Percentiles rank a stretch among this genome's conserved stretches.
These are phyloP conservation scores for Calliscelio sp. DNA, from an alignment of 2,888 invertebrate species.

Conservation along the genomic window DNA sequence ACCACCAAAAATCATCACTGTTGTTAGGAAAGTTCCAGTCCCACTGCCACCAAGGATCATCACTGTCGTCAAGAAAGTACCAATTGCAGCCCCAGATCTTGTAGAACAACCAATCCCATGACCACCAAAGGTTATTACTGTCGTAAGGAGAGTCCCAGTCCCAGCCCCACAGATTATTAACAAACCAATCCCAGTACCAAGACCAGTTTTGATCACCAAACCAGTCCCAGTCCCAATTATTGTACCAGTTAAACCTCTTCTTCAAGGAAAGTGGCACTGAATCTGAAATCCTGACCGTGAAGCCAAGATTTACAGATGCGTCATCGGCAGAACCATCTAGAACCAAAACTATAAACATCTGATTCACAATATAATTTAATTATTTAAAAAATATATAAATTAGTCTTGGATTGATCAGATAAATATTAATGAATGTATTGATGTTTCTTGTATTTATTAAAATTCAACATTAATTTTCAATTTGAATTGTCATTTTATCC, in stretches of 20 bases:
- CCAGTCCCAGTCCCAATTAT: background rate
- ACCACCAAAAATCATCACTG: conserved; percentile 46
- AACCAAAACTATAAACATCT: background rate
- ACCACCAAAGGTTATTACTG: conserved; percentile 36
- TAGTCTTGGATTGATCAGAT: conserved; percentile 40
- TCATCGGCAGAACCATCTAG: background rate
- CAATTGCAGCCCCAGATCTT: conserved; percentile 7
- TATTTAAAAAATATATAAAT: background rate
- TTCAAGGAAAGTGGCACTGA: conserved; percentile 1
- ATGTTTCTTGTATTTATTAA: conserved; percentile 18
- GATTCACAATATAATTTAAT: conserved; percentile 3
- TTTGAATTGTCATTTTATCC: too few relatives aligned
- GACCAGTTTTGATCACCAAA: conserved; percentile 22
- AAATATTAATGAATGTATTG: conserved; percentile 9
- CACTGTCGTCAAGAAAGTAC: conserved; percentile 2
- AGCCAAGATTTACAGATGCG: conserved; percentile 14
- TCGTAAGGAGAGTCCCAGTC: conserved; percentile 9
- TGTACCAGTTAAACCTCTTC: background rate
- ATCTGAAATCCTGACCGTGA: conserved; percentile 8
- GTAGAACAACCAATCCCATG: conserved; percentile 19
- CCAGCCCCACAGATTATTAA: conserved; percentile 30
- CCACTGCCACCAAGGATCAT: conserved; percentile 40
- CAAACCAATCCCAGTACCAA: conserved; percentile 29
- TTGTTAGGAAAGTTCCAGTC: conserved; percentile 18
- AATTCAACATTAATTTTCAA: conserved; percentile 16